Percentiles rank a stretch among this genome's conserved stretches.
Evolutionary conservation across 2,888 invertebrate genomes (phyloP).

Genomic region (Drosophila paranaensis): DNA sequence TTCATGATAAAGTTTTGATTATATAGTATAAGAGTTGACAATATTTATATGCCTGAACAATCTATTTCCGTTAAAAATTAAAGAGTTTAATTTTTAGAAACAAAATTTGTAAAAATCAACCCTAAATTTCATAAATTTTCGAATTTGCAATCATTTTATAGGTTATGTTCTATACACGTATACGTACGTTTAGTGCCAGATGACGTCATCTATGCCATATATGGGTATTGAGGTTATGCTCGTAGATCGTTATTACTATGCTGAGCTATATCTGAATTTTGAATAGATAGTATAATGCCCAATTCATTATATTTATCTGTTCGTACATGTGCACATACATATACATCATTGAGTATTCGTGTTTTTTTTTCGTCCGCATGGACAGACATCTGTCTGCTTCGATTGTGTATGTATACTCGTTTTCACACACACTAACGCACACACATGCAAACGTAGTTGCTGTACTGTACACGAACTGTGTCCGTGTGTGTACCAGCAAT

Average conservation of each 20-base stretch:
- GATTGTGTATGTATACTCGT: constrained; percentile 67
- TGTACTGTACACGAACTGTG: constrained; percentile 37
- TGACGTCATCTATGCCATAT: constrained; percentile 40
- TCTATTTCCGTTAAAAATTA: constrained; percentile 21
- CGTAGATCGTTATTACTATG: constrained; percentile 10
- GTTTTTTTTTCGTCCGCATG: constrained; percentile 26
- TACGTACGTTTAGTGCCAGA: neutral
- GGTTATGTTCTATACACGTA: constrained; percentile 3
- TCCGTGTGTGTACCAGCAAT: constrained; percentile 24
- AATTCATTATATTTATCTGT: neutral
- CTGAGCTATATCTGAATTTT: constrained; percentile 4
- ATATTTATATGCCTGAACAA: constrained; percentile 35
- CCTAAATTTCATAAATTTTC: neutral
- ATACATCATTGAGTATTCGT: constrained; percentile 1
- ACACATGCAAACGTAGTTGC: constrained; percentile 21
- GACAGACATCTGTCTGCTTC: constrained; percentile 46
- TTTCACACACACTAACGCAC: constrained; percentile 39
- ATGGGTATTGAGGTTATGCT: constrained; percentile 42
- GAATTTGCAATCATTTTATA: constrained; percentile 2
- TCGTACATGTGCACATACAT: too few species aligned
- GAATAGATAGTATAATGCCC: neutral
- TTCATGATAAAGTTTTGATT: constrained; percentile 11
- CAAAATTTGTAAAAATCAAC: neutral
- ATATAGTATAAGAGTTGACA: constrained; percentile 2
- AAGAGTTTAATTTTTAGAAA: neutral